Evolutionary conservation across 2,888 invertebrate species (phyloP), one percentile per base, ranked within the genome.

Genomic region (Melangyna quadrimaculata): DNA sequence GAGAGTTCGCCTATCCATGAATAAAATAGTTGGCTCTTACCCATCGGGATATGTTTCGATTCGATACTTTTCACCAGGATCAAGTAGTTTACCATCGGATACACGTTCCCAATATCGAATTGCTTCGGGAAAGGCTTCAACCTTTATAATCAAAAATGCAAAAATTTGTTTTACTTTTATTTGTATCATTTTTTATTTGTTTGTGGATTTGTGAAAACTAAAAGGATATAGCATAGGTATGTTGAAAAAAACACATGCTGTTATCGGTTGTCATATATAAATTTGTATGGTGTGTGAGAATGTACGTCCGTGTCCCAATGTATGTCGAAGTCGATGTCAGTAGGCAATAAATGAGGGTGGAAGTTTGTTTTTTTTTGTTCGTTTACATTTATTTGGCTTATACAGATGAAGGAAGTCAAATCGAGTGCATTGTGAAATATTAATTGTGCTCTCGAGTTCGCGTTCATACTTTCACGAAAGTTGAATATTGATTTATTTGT

Each of bases 81-180:
- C 96, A 8, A 97, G 92, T 9, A 96, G 94, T 32, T 95, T 93
- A 2, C 96, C 97, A 88, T 97, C 96, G 4, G 94, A 94, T 6
- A 91, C 90, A 17, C 95, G 93, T 90, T 97, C 96, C 98, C 98
- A 98, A 88, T 97, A 97, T 67, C 96, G 94, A 0, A 97, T 94
- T 0, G 97, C 95, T 89, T 96, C 96, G 0, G 98, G 98, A 92
- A 95, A 97, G 0, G 97, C 97, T 93, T 98, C 97, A 27, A 97
- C 95, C 94, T 94, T 67, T 29, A 65, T 45, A 67, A 67, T 67
- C 19, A 67, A 88, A 51, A 70, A 77, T 71, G 5, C 65, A 55
- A 72, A 78, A 79, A 24, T 43, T 55, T n/a, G n/a, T 32, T 63
- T 27, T 7, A 27, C n/a, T 43, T 63, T 43, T 24, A 12, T 43